Base-by-base conservation (phyloP, 2,888 invertebrate genomes). In the Megamerina dolium region DNA sequence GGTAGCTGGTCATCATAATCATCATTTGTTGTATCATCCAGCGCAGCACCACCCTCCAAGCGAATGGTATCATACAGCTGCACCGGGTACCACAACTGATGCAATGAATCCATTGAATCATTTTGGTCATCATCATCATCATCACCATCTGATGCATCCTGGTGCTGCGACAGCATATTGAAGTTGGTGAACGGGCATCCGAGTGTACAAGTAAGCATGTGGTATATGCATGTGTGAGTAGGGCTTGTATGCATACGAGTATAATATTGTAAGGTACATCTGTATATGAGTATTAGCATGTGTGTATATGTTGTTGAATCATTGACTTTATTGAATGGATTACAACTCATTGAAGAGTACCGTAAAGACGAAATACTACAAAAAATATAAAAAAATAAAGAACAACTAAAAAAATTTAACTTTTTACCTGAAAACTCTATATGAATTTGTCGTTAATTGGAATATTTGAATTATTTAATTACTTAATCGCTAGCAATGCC, bases 101-200 rank as follows among this genome's bases (percentile, higher is more conserved):
- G 64, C 70, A 4, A 73, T 70, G 64, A 71, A 71, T 59, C 65
- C 70, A 31, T 54, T 71, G 37, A 70, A 76, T 59, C 75, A 74
- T 54, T 73, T 77, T 49, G 75, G 80, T 2, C 68, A 69, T 63
- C 81, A 81, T 58, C 78, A 79, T 61, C 78, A 78, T 48, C 79
- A 79, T 50, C 80, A 80, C 54, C 80, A 79, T 55, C 65, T 81
- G 57, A 78, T 80, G 77, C 80, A 79, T 67, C 80, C 80, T 20
- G 83, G 84, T 9, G 83, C 85, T 31, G 82, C 85, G 45, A 81
- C 85, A 46, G 85, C 85, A 38, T 86, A 86, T 76, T 86, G 82
- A 83, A 77, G 33, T 38, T 43, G 33, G 37, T 43, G 43, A 43
- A 14, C 10, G 18, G 27, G 13, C 12, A n/a, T n/a, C n/a, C n/a